Conservation (phyloP, 2,797 vertebrate genomes). For the Tiaroga cobitis region DNA sequence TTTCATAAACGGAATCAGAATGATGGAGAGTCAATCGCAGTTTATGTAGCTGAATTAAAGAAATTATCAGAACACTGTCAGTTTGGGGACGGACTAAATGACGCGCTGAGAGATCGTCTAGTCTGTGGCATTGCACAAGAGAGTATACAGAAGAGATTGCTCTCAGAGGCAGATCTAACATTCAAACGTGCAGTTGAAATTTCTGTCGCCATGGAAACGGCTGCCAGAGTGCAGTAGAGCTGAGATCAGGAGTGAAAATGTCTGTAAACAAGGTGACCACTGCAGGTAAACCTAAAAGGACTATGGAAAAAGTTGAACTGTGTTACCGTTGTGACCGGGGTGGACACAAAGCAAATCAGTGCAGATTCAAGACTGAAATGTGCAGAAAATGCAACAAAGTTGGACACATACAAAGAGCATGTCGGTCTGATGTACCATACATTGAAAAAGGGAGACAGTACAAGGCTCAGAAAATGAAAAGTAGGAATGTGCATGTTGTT, state of each 20-base stretch:
- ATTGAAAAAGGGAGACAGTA: too few species aligned
- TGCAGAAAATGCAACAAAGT: neutral
- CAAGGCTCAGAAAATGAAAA: too few species aligned
- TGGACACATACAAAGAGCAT: too few species aligned
- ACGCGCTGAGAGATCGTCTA: neutral
- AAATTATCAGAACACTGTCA: constrained; percentile 1
- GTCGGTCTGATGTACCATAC: too few species aligned
- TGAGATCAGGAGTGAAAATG: neutral
- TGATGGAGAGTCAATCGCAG: neutral
- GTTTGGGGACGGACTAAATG: constrained; percentile 11
- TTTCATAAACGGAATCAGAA: neutral
- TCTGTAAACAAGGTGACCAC: neutral
- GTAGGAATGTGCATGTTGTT: too few species aligned
- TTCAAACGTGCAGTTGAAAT: neutral
- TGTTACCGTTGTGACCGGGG: neutral
- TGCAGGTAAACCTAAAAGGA: neutral
- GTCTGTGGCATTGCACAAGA: neutral
- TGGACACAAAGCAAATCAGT: constrained; percentile 14
- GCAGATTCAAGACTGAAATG: neutral
- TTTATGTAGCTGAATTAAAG: neutral
- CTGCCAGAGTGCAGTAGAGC: neutral
- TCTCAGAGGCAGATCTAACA: neutral
- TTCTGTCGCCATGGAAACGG: neutral
- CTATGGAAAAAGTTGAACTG: neutral
- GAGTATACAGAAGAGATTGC: neutral